Base-by-base conservation (phyloP, 2,797 vertebrate genomes). In the Telmatherina bonti region DNA sequence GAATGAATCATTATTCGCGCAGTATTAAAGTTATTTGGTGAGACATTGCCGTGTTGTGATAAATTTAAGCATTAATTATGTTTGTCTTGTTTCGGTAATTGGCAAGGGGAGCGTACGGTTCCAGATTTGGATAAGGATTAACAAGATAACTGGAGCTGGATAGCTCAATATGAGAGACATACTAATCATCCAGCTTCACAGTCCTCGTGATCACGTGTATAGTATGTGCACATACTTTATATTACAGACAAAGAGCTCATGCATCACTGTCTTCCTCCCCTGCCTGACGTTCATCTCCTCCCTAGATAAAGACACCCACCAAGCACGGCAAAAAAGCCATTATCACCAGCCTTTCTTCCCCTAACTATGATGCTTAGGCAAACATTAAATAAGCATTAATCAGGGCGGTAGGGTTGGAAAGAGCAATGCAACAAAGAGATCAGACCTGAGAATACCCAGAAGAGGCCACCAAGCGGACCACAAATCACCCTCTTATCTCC, bases 401-500 rank as follows among this genome's bases (percentile, higher is more conserved):
- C 81, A 81, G 65, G 22, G n/a, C 13, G 24, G 12, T 54, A 69
- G 51, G 43, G 57, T 27, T 49, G 67, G 64, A 70, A 63, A 68
- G 54, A 63, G 70, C 57, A 66, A 75, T 47, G 72, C 64, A 81
- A 84, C 83, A 82, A 75, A 75, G 73, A 85, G 70, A 79, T 80
- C 75, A 75, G 79, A 85, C 67, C 78, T 85, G 80, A 83, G 77
- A 86, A 81, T 74, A 81, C 79, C 77, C 76, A 81, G 76, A 78
- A 71, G 78, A 80, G 79, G 62, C 84, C 82, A 75, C 82, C 72
- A 79, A 89, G 79, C 74, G 79, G 68, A 85, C 78, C 77, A 84
- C 85, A 91, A 90, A 91, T 87, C 81, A 87, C 61, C 70, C 79
- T 77, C 87, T 90, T 92, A 92, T 91, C 87, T 90, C 51, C 62